Base-by-base conservation (phyloP, 2,797 vertebrate genomes). In the Ptychobarbus kaznakovi region DNA sequence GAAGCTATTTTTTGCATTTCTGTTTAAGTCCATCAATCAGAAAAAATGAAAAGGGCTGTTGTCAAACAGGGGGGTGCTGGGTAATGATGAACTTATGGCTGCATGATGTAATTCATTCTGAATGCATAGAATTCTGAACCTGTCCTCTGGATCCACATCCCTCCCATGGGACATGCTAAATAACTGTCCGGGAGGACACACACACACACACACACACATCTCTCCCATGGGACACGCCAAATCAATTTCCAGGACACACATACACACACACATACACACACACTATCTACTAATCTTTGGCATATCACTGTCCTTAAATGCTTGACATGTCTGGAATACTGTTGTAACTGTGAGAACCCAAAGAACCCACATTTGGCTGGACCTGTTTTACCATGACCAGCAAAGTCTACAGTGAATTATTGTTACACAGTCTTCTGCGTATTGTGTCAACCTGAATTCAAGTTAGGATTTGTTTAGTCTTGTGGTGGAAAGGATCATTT, bases 281-380 rank as follows among this genome's bases (percentile, higher is more conserved):
- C 56, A 61, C 3, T 25, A 38, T 69, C 66, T 58, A 49, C 61
- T 66, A 84, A 80, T 81, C 90, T 92, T 88, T 77, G 80, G 72
- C 73, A 85, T 90, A 83, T 91, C 69, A 63, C 90, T 87, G 90
- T 90, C 92, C 92, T 92, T 90, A 81, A 91, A 88, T n/a, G 11
- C 42, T 91, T 77, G 79, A 92, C 91, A 91, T 88, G 90, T 91
- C 89, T 81, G 38, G 91, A 94, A 94, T 94, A 91, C 89, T 80
- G 92, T 94, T 94, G 90, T 94, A 91, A 95, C 94, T 93, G 92
- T 72, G 81, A 94, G 89, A 91, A 77, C 53, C 84, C 58, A 20
- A 72, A 38, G 32, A 90, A 90, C 77, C 81, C 90, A 89, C 88
- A n/a, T 81, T 92, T 87, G 90, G 90, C 93, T 91, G 91, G 5